These are phyloP conservation scores for Cryptus viduatorius DNA, from an alignment of 2,888 invertebrate species.

Conservation along the genomic window DNA sequence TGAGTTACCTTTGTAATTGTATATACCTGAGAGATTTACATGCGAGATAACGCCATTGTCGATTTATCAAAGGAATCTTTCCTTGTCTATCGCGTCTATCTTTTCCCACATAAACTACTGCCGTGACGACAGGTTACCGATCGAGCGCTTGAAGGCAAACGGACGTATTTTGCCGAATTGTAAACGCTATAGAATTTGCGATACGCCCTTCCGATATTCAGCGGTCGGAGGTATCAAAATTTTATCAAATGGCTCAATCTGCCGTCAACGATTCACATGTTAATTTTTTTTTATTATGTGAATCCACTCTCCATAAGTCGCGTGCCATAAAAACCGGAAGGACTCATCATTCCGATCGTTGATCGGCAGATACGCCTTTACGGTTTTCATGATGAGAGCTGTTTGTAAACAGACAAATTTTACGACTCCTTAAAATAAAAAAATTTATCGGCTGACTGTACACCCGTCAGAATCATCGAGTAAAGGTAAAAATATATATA, in stretches of 20 bases:
- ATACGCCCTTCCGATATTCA: too few species aligned
- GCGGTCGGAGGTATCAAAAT: not conserved
- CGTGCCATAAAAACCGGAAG: too few species aligned
- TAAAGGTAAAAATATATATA: too few species aligned
- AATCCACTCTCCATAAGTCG: not conserved
- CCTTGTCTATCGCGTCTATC: not conserved
- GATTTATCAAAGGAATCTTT: constrained; percentile 12
- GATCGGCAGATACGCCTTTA: too few species aligned
- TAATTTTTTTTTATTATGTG: not conserved
- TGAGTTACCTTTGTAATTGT: not conserved
- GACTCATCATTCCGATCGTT: too few species aligned
- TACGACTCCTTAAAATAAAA: too few species aligned
- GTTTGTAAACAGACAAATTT: too few species aligned
- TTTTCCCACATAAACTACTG: not conserved
- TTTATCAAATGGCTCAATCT: not conserved
- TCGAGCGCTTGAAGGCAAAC: not conserved
- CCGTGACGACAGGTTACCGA: not conserved
- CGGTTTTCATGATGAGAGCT: too few species aligned
- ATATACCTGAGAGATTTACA: not conserved
- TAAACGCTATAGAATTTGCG: too few species aligned
- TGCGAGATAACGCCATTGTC: not conserved
- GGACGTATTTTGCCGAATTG: too few species aligned
- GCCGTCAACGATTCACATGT: not conserved
- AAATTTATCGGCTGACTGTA: too few species aligned
- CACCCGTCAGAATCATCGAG: too few species aligned